Evolutionary conservation across 2,888 invertebrate species (phyloP).

Genomic region (Hipparchia sbordonii): DNA sequence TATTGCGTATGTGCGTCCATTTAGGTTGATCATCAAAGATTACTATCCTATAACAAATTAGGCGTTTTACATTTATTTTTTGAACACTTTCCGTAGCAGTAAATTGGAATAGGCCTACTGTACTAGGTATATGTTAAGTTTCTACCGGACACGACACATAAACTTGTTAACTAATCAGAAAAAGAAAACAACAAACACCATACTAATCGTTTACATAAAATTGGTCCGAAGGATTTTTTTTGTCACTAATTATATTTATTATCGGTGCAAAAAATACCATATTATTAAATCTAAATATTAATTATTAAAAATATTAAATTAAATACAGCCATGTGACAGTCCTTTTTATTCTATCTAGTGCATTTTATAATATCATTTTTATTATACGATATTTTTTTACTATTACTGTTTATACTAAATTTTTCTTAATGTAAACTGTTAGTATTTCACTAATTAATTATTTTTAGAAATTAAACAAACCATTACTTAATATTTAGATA

Average conservation of each 20-base stretch:
- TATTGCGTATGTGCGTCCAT: no score
- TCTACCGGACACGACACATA: slow-evolving; percentile 46
- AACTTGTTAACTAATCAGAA: slow-evolving; percentile 45
- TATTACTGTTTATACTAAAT: neutral
- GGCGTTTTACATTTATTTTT: neutral
- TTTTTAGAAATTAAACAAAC: neutral
- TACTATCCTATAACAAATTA: no score
- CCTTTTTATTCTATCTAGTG: slow-evolving; percentile 18
- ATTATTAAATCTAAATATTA: slow-evolving; percentile 28
- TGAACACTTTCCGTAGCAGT: neutral
- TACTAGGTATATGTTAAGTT: neutral
- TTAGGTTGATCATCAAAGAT: no score
- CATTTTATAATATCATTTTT: neutral
- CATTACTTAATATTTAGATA: neutral
- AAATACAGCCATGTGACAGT: slow-evolving; percentile 29
- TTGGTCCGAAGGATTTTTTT: slow-evolving; percentile 72
- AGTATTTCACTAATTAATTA: neutral
- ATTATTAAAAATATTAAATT: slow-evolving; percentile 17
- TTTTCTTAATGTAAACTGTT: neutral
- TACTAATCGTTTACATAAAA: slow-evolving; percentile 74
- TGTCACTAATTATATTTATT: slow-evolving; percentile 47
- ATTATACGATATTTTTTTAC: neutral
- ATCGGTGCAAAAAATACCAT: slow-evolving; percentile 45
- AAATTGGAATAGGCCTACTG: neutral
- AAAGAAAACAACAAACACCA: slow-evolving; percentile 40